Evolutionary conservation across 1,140 invertebrate species (phyloP).

Genomic region (Theocolax elegans): DNA sequence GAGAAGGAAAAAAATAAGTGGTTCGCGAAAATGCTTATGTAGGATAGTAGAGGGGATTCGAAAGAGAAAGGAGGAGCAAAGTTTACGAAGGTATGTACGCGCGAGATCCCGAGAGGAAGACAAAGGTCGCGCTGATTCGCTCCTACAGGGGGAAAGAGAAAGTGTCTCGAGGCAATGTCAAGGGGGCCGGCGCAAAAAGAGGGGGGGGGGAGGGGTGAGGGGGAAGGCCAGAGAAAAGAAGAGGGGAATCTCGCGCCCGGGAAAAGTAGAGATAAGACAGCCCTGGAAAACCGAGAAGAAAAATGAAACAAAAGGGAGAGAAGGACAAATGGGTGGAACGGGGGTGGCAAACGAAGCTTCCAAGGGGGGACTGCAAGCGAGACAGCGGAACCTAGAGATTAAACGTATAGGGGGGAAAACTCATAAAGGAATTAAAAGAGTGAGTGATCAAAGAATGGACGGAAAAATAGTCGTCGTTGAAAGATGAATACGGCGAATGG

Average conservation of each 20-base stretch:
- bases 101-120: background rate
- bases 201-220: conserved; percentile 22
- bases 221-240: conserved; percentile 17
- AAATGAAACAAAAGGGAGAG: background rate
- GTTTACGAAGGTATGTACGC: background rate
- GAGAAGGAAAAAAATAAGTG: background rate
- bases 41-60: background rate
- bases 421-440: conserved; percentile 1
- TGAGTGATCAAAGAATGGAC: background rate
- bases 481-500: background rate
- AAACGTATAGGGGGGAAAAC: background rate
- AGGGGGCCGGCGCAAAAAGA: conserved; percentile 35
- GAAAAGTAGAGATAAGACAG: background rate
- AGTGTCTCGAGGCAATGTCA: conserved; percentile 15
- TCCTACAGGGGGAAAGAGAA: background rate
- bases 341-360: no score
- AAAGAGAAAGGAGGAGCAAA: background rate
- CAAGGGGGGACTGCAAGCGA: background rate
- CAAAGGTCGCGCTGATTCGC: background rate
- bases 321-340: background rate
- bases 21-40: background rate
- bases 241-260: background rate
- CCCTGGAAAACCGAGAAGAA: background rate
- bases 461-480: background rate
- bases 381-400: no score